Percentiles rank a stretch among this genome's conserved stretches.
These are phyloP conservation scores for Limnephilus auricula DNA, from an alignment of 2,888 invertebrate genomes.

Conservation along the genomic window DNA sequence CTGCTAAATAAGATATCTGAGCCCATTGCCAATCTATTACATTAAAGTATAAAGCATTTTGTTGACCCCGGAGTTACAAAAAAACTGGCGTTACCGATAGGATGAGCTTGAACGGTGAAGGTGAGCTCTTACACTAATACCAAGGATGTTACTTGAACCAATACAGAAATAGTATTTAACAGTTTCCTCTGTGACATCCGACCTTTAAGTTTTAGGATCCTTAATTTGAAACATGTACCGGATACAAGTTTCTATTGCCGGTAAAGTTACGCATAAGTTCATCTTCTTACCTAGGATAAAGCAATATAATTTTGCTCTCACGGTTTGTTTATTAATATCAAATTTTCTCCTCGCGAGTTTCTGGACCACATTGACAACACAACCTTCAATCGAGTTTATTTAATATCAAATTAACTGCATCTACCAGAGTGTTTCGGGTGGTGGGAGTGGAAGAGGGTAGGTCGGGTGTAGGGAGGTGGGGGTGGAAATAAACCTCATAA, in stretches of 20 bases:
- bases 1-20: too few species aligned
- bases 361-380: conserved; percentile 19
- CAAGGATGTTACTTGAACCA: too few species aligned
- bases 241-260: background rate
- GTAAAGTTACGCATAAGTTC: background rate
- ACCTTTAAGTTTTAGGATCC: background rate
- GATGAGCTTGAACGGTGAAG: too few species aligned
- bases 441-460: background rate
- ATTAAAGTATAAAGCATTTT: too few species aligned
- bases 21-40: too few species aligned
- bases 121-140: too few species aligned
- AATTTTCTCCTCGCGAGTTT: conserved; percentile 5
- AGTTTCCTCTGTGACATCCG: background rate
- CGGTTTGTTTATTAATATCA: conserved; percentile 34
- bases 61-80: too few species aligned
- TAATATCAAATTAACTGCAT: conserved; percentile 54
- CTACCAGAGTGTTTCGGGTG: background rate
- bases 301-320: background rate
- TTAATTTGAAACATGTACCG: background rate
- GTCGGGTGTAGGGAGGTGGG: too few species aligned
- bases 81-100: too few species aligned
- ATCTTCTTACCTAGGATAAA: background rate
- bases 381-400: conserved; percentile 44
- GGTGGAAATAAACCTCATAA: conserved; percentile 1
- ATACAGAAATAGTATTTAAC: background rate